Conservation (phyloP, 2,113 vertebrate species). For the Cacatua alba region DNA sequence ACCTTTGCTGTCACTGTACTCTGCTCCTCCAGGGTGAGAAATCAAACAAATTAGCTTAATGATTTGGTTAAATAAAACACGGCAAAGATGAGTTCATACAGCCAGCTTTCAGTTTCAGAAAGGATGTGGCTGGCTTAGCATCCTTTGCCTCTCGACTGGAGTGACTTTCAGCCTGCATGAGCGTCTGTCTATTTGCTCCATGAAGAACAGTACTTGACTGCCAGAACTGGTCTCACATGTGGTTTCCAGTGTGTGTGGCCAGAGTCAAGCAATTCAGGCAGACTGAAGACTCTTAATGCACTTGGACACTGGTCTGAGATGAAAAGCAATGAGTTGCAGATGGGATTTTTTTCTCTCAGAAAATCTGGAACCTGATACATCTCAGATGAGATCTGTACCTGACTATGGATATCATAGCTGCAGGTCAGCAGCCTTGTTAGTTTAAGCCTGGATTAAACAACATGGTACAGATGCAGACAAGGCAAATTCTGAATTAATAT, state of each 20-base stretch:
- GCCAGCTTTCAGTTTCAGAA: background rate
- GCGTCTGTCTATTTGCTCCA: background rate
- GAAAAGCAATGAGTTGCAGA: background rate
- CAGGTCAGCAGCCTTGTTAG: background rate
- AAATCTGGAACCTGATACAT: background rate
- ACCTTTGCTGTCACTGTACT: background rate
- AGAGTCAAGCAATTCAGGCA: background rate
- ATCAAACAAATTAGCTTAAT: background rate
- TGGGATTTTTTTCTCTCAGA: background rate
- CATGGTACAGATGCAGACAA: background rate
- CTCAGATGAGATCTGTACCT: background rate
- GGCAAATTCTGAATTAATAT: background rate
- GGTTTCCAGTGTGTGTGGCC: fast-evolving
- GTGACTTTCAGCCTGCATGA: background rate
- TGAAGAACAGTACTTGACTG: background rate
- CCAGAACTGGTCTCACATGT: background rate
- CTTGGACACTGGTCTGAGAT: background rate
- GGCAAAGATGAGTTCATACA: background rate
- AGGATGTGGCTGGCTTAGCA: background rate
- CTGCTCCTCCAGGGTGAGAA: background rate
- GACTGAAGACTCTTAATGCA: background rate
- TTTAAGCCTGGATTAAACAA: background rate
- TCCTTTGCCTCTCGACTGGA: background rate
- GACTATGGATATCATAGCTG: background rate
- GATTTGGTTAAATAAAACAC: background rate